phyloP scores from a whole-genome alignment of 2,113 vertebrate species.

The Alaudala cheleensis region DNA sequence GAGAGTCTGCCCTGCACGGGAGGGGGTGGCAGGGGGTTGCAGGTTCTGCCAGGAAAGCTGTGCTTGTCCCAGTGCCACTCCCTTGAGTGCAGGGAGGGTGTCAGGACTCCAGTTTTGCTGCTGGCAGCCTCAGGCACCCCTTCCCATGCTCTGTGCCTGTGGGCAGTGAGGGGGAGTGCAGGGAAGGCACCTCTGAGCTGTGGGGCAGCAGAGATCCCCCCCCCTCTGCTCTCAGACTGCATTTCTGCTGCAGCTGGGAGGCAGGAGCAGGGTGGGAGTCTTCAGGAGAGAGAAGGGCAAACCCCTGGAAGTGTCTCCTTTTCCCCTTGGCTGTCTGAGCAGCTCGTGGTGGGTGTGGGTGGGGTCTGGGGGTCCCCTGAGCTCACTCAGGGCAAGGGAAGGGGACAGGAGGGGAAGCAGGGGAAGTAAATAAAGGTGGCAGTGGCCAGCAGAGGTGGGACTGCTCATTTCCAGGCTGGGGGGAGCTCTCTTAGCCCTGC shows the following conservation, averaged over 20 bases:
- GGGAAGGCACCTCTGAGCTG: background rate
- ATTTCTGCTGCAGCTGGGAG: background rate
- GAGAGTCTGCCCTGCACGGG: background rate
- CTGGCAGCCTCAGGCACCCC: background rate
- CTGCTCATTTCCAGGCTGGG: background rate
- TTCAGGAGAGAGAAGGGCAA: background rate
- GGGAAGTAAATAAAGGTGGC: background rate
- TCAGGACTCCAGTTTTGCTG: background rate
- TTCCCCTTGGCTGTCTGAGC: background rate
- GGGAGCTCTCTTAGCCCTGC: background rate
- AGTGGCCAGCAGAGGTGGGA: background rate
- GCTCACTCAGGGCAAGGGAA: background rate
- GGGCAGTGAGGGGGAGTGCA: background rate
- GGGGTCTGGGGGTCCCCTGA: background rate
- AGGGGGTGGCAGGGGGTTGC: background rate
- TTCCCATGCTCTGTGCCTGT: background rate
- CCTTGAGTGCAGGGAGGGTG: background rate
- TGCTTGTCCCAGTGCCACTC: background rate
- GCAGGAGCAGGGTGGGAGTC: background rate
- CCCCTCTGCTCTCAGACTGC: background rate
- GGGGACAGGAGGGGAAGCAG: background rate
- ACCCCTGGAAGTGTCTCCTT: background rate
- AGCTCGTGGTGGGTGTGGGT: fast-evolving
- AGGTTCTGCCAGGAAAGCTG: background rate
- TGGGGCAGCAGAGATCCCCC: background rate